Base-by-base conservation (phyloP, 1,140 invertebrate genomes). In the Calliphora vicina region DNA sequence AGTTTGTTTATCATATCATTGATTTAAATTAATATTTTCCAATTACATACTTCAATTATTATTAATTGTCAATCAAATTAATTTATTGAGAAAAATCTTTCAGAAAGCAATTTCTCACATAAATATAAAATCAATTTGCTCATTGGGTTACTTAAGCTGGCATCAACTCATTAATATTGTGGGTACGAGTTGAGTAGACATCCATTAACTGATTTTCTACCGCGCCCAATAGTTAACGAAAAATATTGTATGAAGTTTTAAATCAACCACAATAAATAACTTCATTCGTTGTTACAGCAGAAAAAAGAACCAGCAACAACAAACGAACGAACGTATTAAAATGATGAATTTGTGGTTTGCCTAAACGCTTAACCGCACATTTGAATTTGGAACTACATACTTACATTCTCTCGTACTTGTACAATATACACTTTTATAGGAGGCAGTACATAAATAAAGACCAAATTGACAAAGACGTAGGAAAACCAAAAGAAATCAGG, bases 281-380 rank as follows among this genome's bases (percentile, higher is more conserved):
- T 23, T 23, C 20, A 67, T 20, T n/a, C 50, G 50, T 6, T 17
- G 4, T 17, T 57, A 57, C 17, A 57, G 15, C 50, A 57, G 13
- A 57, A 57, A 17, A 57, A 57, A 67, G n/a, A 23, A 67, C 6
- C 0, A n/a, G 35, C 15, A 57, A n/a, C 45, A 57, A n/a, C 50
- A 6, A 25, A 67, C 10, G n/a, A 67, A 23, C 10, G n/a, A 67
- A 67, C 0, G 61, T 67, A 67, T 67, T 67, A 25, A 67, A 67
- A 67, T 67, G 61, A 67, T 67, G 61, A 67, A 67, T 67, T 67
- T 67, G 61, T 67, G 61, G 61, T 67, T 25, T 23, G n/a, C 61
- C 61, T 67, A 67, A 67, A 67, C 61, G 61, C 61, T 67, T 67
- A 67, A 67, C 61, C 61, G 20, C 61, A 67, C 61, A 67, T 67